Evolutionary conservation across 2,113 vertebrate genomes (phyloP).

Genomic region (Cnemophilus loriae): DNA sequence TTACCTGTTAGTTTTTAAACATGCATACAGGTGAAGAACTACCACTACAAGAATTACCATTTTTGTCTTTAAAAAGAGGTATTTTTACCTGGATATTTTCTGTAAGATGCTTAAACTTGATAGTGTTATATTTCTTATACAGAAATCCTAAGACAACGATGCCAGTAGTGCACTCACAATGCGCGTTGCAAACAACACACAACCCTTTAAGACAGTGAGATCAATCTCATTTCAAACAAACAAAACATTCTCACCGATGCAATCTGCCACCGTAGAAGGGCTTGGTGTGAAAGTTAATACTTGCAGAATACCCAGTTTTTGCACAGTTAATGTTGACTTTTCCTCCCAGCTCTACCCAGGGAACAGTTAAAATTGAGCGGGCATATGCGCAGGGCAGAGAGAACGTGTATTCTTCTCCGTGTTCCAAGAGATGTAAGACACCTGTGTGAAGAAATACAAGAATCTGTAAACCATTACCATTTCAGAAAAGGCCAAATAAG

Average conservation of each 20-base stretch:
- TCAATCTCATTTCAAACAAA: neutral
- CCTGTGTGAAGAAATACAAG: constrained; percentile 70
- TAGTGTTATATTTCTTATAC: neutral
- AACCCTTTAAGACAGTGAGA: neutral
- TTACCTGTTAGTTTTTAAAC: neutral
- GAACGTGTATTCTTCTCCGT: constrained; percentile 93
- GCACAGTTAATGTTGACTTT: constrained; percentile 90
- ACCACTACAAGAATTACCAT: neutral
- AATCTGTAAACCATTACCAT: neutral
- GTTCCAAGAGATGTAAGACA: constrained; percentile 86
- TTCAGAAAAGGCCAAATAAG: neutral
- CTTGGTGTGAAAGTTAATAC: constrained; percentile 97
- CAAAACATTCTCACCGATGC: constrained; percentile 80
- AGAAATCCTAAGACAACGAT: neutral
- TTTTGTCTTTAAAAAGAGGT: neutral
- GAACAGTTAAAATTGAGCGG: constrained; percentile 96
- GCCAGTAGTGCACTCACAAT: neutral
- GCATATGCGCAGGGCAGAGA: constrained; percentile 93
- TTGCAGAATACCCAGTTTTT: constrained; percentile 91
- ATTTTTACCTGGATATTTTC: neutral
- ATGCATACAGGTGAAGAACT: neutral
- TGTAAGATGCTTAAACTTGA: neutral
- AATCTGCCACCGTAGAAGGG: constrained; percentile 97
- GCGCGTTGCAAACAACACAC: neutral
- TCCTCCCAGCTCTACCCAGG: constrained; percentile 97